Conservation (phyloP, 2,113 vertebrate species). For the Halcyon malimbica region DNA sequence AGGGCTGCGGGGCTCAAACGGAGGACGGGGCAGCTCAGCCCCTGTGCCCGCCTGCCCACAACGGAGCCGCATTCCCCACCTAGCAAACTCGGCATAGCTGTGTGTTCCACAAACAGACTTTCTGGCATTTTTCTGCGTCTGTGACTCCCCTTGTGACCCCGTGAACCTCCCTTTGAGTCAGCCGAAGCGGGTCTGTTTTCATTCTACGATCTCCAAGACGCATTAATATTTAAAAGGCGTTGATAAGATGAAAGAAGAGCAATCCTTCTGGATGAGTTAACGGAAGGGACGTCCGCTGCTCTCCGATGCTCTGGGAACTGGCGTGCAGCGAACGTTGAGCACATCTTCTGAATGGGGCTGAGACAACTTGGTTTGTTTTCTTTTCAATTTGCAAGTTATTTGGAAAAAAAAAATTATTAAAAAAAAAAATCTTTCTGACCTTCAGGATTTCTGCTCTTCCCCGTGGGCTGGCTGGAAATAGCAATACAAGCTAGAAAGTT, state of each 20-base stretch:
- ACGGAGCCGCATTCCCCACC: slow-evolving; percentile 2
- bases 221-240: slow-evolving; percentile 46
- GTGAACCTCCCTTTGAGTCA: slow-evolving; percentile 51
- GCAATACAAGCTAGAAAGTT: background rate
- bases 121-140: slow-evolving; percentile 60
- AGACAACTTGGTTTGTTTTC: background rate
- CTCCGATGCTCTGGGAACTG: slow-evolving; percentile 4
- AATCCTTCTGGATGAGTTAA: slow-evolving; percentile 12
- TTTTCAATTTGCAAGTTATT: background rate
- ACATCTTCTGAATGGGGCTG: slow-evolving; percentile 23
- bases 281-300: background rate
- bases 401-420: background rate
- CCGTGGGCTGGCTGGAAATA: slow-evolving; percentile 25
- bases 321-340: background rate
- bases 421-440: background rate
- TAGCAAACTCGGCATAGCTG: background rate
- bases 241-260: slow-evolving; percentile 44
- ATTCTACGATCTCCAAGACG: slow-evolving; percentile 5
- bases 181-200: slow-evolving; percentile 26
- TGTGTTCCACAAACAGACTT: slow-evolving; percentile 42
- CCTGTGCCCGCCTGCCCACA: background rate
- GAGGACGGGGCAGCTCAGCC: background rate
- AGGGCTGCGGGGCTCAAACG: background rate
- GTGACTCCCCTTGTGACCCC: slow-evolving; percentile 47
- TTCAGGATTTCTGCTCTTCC: slow-evolving; percentile 16